A percentile compares a stretch with the other conserved stretches of the same genome.
These are phyloP conservation scores for Pseudochromis fuscus DNA, from an alignment of 2,797 vertebrate species.

Conservation along the genomic window DNA sequence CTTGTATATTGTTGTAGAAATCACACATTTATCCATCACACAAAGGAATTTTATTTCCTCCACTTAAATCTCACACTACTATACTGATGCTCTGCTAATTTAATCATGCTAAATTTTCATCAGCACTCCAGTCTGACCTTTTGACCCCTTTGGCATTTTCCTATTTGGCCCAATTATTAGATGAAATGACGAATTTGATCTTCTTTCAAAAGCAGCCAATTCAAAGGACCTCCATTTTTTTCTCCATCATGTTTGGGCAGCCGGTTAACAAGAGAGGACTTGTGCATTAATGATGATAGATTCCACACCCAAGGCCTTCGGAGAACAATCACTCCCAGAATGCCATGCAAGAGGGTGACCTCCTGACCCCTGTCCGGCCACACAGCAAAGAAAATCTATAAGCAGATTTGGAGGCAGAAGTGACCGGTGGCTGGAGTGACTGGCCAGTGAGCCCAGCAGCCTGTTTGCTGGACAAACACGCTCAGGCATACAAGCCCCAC, in stretches of 20 bases:
- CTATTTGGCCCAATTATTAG: slow-evolving; percentile 93
- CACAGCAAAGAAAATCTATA: slow-evolving; percentile 93
- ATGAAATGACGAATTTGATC: slow-evolving; percentile 94
- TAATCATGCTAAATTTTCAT: slow-evolving; percentile 49
- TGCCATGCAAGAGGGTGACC: slow-evolving; percentile 91
- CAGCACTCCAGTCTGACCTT: slow-evolving; percentile 85
- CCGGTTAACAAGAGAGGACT: slow-evolving; percentile 88
- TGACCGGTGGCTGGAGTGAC: slow-evolving; percentile 78
- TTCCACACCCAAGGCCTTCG: slow-evolving; percentile 89
- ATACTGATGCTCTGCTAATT: background rate
- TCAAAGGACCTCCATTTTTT: slow-evolving; percentile 87
- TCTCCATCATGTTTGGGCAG: slow-evolving; percentile 88
- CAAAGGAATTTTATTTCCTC: background rate
- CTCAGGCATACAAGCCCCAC: slow-evolving; percentile 57
- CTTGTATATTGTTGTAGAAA: slow-evolving; percentile 54
- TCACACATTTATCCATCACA: slow-evolving; percentile 36
- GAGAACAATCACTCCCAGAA: slow-evolving; percentile 95
- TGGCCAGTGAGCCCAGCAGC: slow-evolving; percentile 62
- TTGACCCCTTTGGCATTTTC: slow-evolving; percentile 86
- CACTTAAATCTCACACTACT: slow-evolving; percentile 10
- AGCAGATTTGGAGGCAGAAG: slow-evolving; percentile 89
- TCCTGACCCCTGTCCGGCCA: slow-evolving; percentile 93
- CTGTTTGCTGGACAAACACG: slow-evolving; percentile 84
- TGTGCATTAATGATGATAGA: slow-evolving; percentile 98
- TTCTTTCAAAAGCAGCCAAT: slow-evolving; percentile 89